Percentiles rank a stretch among this genome's conserved stretches.
phyloP scores from a whole-genome alignment of 2,113 vertebrate genomes.

The Esox niger region DNA sequence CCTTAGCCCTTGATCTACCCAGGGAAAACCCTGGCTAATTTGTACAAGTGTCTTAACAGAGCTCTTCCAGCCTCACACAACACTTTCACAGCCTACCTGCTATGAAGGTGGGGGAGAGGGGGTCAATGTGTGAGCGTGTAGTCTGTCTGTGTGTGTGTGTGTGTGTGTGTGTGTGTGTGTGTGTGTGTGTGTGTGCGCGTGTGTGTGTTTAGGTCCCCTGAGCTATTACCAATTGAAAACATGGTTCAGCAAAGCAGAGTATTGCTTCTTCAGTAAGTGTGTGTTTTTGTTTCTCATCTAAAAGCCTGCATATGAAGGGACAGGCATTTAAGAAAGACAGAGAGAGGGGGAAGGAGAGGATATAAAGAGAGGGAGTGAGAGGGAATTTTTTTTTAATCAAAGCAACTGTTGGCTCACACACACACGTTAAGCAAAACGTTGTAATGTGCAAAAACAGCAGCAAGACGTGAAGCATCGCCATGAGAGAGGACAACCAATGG shows the following conservation, averaged over 20 bases:
- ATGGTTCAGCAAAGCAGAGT: slow-evolving; percentile 43
- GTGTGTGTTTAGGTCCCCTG: slow-evolving; percentile 3
- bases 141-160: background rate
- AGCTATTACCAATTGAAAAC: slow-evolving; percentile 38
- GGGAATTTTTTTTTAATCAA: no score
- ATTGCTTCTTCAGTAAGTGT: slow-evolving; percentile 38
- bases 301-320: no score
- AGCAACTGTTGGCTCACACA: no score
- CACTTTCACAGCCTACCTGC: slow-evolving; percentile 8
- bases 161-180: background rate
- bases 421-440: no score
- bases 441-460: no score
- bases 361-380: no score
- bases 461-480: no score
- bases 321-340: no score
- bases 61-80: slow-evolving; percentile 16
- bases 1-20: slow-evolving; percentile 27
- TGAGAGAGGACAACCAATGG: no score
- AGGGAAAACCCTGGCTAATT: slow-evolving; percentile 35
- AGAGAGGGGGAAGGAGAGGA: no score
- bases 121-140: background rate
- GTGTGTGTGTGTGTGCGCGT: background rate
- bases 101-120: slow-evolving; percentile 5
- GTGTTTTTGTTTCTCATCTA: no score
- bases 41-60: slow-evolving; percentile 46